phyloP scores from a whole-genome alignment of 2,888 invertebrate species.

The Leptura quadrifasciata region DNA sequence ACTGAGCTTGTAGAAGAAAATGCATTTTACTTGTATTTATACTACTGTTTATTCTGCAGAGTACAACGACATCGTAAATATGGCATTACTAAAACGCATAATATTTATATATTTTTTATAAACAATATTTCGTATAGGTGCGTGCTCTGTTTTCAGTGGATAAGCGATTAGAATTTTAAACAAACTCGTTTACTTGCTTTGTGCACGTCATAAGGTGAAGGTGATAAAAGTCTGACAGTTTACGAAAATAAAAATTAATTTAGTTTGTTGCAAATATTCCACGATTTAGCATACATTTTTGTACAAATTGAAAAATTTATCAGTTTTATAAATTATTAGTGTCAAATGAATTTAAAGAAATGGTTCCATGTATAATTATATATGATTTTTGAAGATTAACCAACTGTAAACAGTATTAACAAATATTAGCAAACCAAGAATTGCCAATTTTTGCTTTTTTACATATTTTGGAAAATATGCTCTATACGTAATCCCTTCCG shows the following conservation, averaged over 20 bases:
- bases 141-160: constrained; percentile 43
- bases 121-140: constrained; percentile 43
- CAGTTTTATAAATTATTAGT: too few relatives aligned
- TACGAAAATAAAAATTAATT: background rate
- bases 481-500: too few relatives aligned
- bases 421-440: too few relatives aligned
- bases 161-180: background rate
- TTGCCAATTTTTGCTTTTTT: too few relatives aligned
- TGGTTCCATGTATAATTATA: too few relatives aligned
- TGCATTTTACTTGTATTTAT: constrained; percentile 22
- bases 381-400: too few relatives aligned
- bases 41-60: constrained; percentile 48
- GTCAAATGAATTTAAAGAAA: too few relatives aligned
- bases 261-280: background rate
- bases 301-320: too few relatives aligned
- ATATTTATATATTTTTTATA: constrained; percentile 34
- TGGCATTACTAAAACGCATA: constrained; percentile 40
- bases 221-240: background rate
- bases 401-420: too few relatives aligned
- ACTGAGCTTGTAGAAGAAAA: constrained; percentile 5
- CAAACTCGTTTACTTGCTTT: constrained; percentile 11
- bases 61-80: constrained; percentile 50
- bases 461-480: too few relatives aligned
- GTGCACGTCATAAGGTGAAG: background rate
- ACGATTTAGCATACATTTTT: background rate